Percentiles rank a stretch among this genome's conserved stretches.
Evolutionary conservation across 1,140 invertebrate genomes (phyloP).

Genomic region (Microplitis demolitor): DNA sequence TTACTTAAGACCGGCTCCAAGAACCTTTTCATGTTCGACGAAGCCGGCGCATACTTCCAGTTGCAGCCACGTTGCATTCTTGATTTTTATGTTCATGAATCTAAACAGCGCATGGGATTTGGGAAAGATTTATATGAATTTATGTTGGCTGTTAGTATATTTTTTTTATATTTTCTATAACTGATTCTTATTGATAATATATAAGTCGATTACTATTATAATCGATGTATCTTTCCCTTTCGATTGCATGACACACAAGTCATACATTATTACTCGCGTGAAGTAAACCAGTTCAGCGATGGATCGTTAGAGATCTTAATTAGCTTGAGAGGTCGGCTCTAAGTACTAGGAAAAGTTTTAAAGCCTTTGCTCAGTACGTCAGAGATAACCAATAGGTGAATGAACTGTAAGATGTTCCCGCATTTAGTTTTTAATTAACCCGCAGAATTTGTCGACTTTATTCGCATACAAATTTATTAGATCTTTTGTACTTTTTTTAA

Average conservation of each 20-base stretch:
- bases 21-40: slow-evolving; percentile 82
- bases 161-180: slow-evolving; percentile 9
- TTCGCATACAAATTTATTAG: no score
- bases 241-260: background rate
- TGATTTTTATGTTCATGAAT: slow-evolving; percentile 87
- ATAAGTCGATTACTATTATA: background rate
- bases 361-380: background rate
- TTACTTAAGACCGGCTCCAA: slow-evolving; percentile 85
- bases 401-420: background rate
- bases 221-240: slow-evolving; percentile 2
- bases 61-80: slow-evolving; percentile 78
- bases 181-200: background rate
- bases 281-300: slow-evolving; percentile 6
- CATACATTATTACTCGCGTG: background rate
- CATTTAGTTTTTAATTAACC: no score
- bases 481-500: background rate
- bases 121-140: slow-evolving; percentile 79
- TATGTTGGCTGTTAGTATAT: slow-evolving; percentile 71
- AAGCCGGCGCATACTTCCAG: slow-evolving; percentile 71
- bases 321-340: slow-evolving; percentile 2
- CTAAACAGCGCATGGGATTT: slow-evolving; percentile 76
- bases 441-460: background rate
- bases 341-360: background rate
- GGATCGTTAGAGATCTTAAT: slow-evolving; percentile 7
- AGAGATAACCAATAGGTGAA: slow-evolving; percentile 13